A percentile compares a stretch with the other conserved stretches of the same genome.
Evolutionary conservation across 2,888 invertebrate species (phyloP).

Genomic region (Eupeodes luniger): DNA sequence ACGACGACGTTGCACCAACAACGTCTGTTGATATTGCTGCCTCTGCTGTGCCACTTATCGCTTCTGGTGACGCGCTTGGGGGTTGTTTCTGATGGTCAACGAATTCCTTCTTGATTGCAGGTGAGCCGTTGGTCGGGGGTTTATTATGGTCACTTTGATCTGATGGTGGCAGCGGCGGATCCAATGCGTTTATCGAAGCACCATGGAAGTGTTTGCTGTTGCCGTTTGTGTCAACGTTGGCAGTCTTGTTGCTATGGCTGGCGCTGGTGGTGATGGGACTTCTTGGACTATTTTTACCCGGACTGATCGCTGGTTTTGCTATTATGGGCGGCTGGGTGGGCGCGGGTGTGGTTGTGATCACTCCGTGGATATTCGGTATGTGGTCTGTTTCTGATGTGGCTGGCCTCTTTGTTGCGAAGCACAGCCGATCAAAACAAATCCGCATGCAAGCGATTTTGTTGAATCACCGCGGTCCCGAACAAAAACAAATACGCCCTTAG

Average conservation of each 20-base stretch:
- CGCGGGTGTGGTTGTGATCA: slow-evolving; percentile 72
- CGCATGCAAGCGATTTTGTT: slow-evolving; percentile 91
- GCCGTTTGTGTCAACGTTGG: slow-evolving; percentile 67
- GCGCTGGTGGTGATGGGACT: slow-evolving; percentile 4
- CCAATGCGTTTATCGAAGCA: slow-evolving; percentile 77
- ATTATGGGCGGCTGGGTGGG: slow-evolving; percentile 35
- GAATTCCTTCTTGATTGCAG: slow-evolving; percentile 65
- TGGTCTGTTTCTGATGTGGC: slow-evolving; percentile 83
- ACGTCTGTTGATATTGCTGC: slow-evolving; percentile 61
- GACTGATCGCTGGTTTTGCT: slow-evolving; percentile 37
- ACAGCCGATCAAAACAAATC: slow-evolving; percentile 95
- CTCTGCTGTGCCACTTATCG: slow-evolving; percentile 32
- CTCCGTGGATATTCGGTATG: slow-evolving; percentile 70
- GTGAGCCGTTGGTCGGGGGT: slow-evolving; percentile 40
- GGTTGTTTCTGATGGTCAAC: slow-evolving; percentile 28
- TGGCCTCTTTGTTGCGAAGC: slow-evolving; percentile 95
- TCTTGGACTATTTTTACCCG: slow-evolving; percentile 59
- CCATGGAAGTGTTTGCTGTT: slow-evolving; percentile 68
- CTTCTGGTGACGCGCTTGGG: slow-evolving; percentile 37
- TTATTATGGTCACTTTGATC: slow-evolving; percentile 57
- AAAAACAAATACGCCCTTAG: slow-evolving; percentile 78
- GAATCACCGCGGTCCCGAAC: slow-evolving; percentile 80
- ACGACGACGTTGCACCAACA: slow-evolving; percentile 41
- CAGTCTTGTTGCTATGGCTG: slow-evolving; percentile 58
- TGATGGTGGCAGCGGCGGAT: slow-evolving; percentile 67